Base-by-base conservation (phyloP, 2,888 invertebrate species). In the Pachymerium ferrugineum region DNA sequence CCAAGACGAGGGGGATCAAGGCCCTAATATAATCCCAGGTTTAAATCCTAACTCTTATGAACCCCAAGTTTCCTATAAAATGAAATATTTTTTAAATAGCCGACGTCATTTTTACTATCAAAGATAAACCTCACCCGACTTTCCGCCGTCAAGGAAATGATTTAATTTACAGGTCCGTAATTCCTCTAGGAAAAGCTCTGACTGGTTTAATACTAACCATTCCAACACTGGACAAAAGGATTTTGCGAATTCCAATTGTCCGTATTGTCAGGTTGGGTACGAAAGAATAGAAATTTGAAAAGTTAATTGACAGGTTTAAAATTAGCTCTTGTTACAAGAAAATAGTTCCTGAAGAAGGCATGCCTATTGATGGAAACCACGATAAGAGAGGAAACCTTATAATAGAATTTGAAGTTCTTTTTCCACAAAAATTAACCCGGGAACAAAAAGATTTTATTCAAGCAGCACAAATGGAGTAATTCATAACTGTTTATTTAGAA, bases 11-110 rank as follows among this genome's bases (percentile, higher is more conserved):
- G 70, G 70, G 5, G 70, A 70, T 31, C 70, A 70, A 33, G 70
- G 70, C n/a, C 70, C 70, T 12, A 70, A 70, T 22, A 70, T n/a
- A n/a, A 70, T 70, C 16, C 70, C 70, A 31, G 70, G 70, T 70
- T 89, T 89, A 98, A 78, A 98, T 90, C 78, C 97, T 95, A 84
- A 14, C 5, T 6, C 12, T 33, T 12, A 33, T 33, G 5, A 33
- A 33, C 12, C 12, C 33, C 33, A 8, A 33, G 33, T 8, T 8
- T 12, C 5, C 5, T 33, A 8, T 33, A 33, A 33, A 33, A 8
- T 33, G 33, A 8, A 33, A 28, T 28, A 8, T 62, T 62, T 25
- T 8, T 22, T 10, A 4, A 14, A 28, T 22, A 68, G 68, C 68
- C n/a, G 68, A 68, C n/a, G 25, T 68, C 25, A 68, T 68, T 25